Evolutionary conservation across 2,797 vertebrate genomes (phyloP).

Genomic region (Falco peregrinus): DNA sequence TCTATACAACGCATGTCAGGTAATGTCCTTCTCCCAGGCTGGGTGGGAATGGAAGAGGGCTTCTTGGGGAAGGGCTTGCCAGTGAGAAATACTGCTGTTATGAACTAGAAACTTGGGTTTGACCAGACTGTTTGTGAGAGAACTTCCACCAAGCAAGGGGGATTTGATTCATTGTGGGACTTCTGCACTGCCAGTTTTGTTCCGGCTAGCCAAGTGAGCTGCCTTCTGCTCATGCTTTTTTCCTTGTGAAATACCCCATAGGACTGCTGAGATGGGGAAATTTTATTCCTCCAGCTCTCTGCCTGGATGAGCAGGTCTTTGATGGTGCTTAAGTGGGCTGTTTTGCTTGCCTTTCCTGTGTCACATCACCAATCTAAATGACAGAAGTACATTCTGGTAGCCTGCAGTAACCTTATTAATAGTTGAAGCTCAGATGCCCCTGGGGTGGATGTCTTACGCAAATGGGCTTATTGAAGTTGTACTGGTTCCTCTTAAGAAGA

Average conservation of each 20-base stretch:
- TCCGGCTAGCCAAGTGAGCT: neutral
- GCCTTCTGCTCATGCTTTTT: neutral
- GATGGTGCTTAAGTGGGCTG: neutral
- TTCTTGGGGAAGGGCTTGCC: neutral
- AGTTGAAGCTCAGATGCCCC: neutral
- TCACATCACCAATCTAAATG: neutral
- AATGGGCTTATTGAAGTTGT: neutral
- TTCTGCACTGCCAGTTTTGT: neutral
- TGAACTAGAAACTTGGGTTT: neutral
- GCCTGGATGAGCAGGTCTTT: neutral
- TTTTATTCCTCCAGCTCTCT: neutral
- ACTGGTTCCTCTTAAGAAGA: neutral
- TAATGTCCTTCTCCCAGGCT: constrained; percentile 57
- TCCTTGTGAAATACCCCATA: neutral
- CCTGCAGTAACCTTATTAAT: neutral
- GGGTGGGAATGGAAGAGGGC: neutral
- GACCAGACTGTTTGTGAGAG: neutral
- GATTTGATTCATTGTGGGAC: neutral
- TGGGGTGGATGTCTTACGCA: neutral
- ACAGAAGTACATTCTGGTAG: neutral
- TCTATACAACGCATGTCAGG: constrained; percentile 97
- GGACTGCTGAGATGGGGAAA: neutral
- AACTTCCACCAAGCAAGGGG: neutral
- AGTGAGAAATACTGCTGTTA: neutral
- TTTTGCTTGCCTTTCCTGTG: neutral